Conservation (phyloP, 2,888 invertebrate genomes). For the Polylopha cassiicola region DNA sequence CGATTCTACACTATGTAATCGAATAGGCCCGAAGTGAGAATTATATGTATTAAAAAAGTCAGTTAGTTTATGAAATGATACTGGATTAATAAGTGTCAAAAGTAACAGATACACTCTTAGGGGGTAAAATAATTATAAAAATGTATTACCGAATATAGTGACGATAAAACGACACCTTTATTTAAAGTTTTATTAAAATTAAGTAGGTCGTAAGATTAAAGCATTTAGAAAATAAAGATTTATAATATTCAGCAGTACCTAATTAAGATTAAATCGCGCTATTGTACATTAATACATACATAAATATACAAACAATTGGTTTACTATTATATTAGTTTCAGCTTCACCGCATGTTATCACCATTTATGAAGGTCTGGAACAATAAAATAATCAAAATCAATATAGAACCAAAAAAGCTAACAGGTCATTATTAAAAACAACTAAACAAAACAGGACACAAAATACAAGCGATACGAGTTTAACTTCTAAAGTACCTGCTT, state of each 20-base stretch:
- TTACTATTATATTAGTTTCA: constrained; percentile 36
- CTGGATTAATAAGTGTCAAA: no score
- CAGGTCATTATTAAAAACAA: no score
- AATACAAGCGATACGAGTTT: no score
- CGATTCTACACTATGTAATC: no score
- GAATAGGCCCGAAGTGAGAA: no score
- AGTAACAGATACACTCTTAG: not conserved
- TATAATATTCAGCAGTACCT: constrained; percentile 43
- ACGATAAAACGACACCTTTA: not conserved
- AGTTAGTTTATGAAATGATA: no score
- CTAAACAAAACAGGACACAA: no score
- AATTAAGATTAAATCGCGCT: constrained; percentile 41
- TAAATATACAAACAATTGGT: constrained; percentile 58
- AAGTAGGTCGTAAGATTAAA: constrained; percentile 15
- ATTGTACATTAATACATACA: constrained; percentile 31
- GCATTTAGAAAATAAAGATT: constrained; percentile 10
- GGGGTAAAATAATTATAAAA: not conserved
- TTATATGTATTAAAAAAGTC: no score
- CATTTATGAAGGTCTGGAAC: constrained; percentile 31
- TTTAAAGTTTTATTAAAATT: no score
- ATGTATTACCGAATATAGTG: no score
- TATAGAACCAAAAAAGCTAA: not conserved
- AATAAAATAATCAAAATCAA: constrained; percentile 16
- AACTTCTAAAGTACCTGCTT: no score
- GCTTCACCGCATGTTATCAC: constrained; percentile 47